phyloP scores from a whole-genome alignment of 2,113 vertebrate genomes.

The Crotalus horridus region DNA sequence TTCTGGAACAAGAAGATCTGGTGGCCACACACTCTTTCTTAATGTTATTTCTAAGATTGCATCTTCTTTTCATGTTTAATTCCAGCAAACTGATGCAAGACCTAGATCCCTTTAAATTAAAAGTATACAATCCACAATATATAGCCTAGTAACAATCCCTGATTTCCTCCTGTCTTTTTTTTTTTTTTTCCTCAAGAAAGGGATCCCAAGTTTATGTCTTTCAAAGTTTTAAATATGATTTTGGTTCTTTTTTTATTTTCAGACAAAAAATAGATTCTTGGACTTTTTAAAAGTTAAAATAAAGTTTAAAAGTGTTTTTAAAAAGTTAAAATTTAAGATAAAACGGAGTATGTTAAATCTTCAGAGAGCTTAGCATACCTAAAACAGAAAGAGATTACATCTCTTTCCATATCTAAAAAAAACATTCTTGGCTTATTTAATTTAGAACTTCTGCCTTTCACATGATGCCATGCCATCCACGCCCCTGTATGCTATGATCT shows the following conservation, averaged over 20 bases:
- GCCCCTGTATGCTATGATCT: background rate
- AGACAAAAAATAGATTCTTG: background rate
- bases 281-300: background rate
- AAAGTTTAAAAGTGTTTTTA: no score
- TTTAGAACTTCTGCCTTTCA: background rate
- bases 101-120: background rate
- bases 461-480: background rate
- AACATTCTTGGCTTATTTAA: background rate
- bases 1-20: background rate
- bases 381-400: background rate
- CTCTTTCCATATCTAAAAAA: background rate
- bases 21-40: background rate
- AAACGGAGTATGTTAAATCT: background rate
- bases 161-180: background rate
- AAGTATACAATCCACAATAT: background rate
- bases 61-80: background rate
- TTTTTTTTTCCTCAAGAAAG: background rate
- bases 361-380: background rate
- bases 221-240: background rate
- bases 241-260: background rate
- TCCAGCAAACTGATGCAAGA: background rate
- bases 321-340: no score
- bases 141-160: background rate
- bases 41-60: background rate
- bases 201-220: background rate